Percentiles rank a stretch among this genome's conserved stretches.
Conservation (phyloP, 2,888 invertebrate genomes). For the Aethes cnicana region DNA sequence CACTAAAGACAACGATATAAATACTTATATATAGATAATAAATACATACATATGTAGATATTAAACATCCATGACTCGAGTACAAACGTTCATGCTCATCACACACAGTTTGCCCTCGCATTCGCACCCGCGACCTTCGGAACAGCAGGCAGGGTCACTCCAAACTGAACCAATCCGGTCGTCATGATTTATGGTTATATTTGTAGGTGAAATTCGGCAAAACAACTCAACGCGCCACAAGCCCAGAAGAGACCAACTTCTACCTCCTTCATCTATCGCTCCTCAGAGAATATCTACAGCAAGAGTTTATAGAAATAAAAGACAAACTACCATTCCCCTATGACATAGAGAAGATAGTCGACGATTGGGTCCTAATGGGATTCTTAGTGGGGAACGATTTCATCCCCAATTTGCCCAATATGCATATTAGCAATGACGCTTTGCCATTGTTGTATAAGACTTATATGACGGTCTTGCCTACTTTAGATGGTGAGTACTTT, state of each 20-base stretch:
- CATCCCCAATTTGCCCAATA: slow-evolving; percentile 96
- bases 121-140: too few relatives aligned
- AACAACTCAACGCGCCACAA: slow-evolving; percentile 84
- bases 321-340: slow-evolving; percentile 87
- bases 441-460: slow-evolving; percentile 92
- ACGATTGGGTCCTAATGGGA: slow-evolving; percentile 99
- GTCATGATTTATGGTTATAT: slow-evolving; percentile 18
- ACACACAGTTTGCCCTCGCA: too few relatives aligned
- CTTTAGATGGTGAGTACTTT: slow-evolving; percentile 88
- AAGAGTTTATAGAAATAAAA: slow-evolving; percentile 91
- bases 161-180: too few relatives aligned
- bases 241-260: slow-evolving; percentile 95
- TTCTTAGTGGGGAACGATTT: slow-evolving; percentile 99
- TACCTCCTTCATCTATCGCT: slow-evolving; percentile 95
- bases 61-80: too few relatives aligned
- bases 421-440: slow-evolving; percentile 96
- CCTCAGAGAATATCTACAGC: slow-evolving; percentile 94
- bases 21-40: too few relatives aligned
- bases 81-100: too few relatives aligned
- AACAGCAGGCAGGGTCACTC: too few relatives aligned
- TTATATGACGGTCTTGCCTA: slow-evolving; percentile 93
- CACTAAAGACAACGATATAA: too few relatives aligned
- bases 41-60: too few relatives aligned
- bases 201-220: slow-evolving; percentile 88
- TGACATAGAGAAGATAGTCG: slow-evolving; percentile 95